Base-by-base conservation (phyloP, 2,797 vertebrate genomes). In the Tachyglossus aculeatus region DNA sequence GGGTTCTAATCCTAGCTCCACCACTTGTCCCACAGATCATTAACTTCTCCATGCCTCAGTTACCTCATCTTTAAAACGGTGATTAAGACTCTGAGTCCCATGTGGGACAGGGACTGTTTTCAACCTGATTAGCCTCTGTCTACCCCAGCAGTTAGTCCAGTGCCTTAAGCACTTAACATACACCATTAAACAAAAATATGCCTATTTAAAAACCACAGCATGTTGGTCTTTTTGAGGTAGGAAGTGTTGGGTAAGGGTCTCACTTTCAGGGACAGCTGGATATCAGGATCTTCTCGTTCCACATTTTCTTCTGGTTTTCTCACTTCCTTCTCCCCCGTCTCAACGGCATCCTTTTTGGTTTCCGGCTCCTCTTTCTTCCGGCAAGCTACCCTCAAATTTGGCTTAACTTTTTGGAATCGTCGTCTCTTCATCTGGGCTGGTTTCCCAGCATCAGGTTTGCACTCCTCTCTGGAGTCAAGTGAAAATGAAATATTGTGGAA, bases 331-430 rank as follows among this genome's bases (percentile, higher is more conserved):
- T 74, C 59, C 58, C 54, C 15, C 58, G 60, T 3, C 54, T n/a
- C n/a, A 57, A 12, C 45, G 58, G 11, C n/a, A 54, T 57, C 27
- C 27, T 76, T 70, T 51, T 74, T 78, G 55, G 47, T 4, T 38
- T 18, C 16, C 21, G 33, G 34, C 33, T 64, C 76, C 50, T 83
- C 69, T 51, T 90, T 92, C 38, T 77, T 47, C 2, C 62, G 66
- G 21, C 12, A 41, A 45, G 71, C 83, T 54, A 56, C 75, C 66
- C 88, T 82, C 67, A 94, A 43, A 53, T 90, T 90, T 36, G 90
- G 82, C 3, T 79, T 80, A 10, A 82, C 57, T 81, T 86, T 93
- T 21, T 81, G 80, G 33, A 90, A 88, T 63, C 82, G 83, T 27
- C 78, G 82, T 45, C 79, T 91, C 37, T 86, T 19, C 4, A 92